Evolutionary conservation across 2,888 invertebrate genomes (phyloP).

Genomic region (Morpho helenor): DNA sequence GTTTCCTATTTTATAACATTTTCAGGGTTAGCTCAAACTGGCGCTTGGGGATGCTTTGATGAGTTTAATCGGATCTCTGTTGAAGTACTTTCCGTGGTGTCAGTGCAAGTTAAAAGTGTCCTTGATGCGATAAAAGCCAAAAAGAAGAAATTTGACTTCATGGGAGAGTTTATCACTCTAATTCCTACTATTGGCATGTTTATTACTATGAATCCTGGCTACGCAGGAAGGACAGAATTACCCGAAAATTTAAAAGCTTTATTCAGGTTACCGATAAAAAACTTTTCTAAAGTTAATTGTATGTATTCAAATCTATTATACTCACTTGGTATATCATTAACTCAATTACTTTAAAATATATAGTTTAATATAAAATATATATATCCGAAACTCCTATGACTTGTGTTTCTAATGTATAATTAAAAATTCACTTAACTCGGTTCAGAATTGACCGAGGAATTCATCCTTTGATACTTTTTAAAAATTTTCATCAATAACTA

Average conservation of each 20-base stretch:
- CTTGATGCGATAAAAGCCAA: conserved; percentile 92
- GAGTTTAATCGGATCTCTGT: conserved; percentile 97
- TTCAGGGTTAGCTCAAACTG: conserved; percentile 91
- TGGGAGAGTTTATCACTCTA: conserved; percentile 88
- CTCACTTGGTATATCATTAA: too few relatives aligned
- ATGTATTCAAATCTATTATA: too few relatives aligned
- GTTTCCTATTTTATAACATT: neutral
- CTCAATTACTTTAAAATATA: too few relatives aligned
- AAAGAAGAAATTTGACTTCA: conserved; percentile 89
- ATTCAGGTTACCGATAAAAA: conserved; percentile 61
- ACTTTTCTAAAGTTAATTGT: too few relatives aligned
- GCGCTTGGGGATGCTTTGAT: conserved; percentile 98
- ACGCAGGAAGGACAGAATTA: conserved; percentile 93
- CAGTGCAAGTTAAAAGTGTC: conserved; percentile 93
- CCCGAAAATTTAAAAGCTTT: conserved; percentile 89
- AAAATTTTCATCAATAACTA: too few relatives aligned
- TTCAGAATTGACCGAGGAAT: too few relatives aligned
- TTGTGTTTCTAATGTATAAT: too few relatives aligned
- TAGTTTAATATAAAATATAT: too few relatives aligned
- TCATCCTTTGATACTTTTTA: too few relatives aligned
- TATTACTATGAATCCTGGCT: conserved; percentile 98
- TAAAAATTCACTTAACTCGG: too few relatives aligned
- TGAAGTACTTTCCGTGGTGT: conserved; percentile 96
- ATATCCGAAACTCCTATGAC: too few relatives aligned
- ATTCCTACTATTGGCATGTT: conserved; percentile 92